phyloP scores from a whole-genome alignment of 2,797 vertebrate genomes.

The Anguilla obscura region DNA sequence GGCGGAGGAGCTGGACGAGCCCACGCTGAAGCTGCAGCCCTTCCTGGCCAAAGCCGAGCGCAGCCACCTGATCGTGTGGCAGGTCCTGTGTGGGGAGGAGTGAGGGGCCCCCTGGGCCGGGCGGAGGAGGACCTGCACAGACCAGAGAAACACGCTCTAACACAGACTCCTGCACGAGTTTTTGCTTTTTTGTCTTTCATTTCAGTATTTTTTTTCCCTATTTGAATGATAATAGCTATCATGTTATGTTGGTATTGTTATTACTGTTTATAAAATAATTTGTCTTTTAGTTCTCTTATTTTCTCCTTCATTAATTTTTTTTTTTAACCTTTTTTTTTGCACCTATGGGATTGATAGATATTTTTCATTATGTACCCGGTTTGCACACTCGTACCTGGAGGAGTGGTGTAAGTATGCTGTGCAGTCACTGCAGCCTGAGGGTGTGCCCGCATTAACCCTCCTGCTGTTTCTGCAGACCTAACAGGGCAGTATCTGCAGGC shows the following conservation, averaged over 20 bases:
- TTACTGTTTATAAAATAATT: constrained; percentile 41
- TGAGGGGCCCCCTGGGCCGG: not conserved
- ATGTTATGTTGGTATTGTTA: constrained; percentile 47
- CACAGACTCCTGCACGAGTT: constrained; percentile 58
- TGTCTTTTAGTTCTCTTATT: constrained; percentile 33
- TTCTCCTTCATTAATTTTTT: constrained; percentile 23
- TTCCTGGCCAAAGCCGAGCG: constrained; percentile 90
- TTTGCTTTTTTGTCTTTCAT: constrained; percentile 50
- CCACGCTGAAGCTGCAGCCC: constrained; percentile 84
- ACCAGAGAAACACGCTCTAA: constrained; percentile 31
- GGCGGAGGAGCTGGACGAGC: constrained; percentile 77
- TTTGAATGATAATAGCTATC: constrained; percentile 44
- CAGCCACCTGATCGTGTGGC: constrained; percentile 98
- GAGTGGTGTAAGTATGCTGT: constrained; percentile 1
- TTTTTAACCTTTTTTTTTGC: constrained; percentile 5
- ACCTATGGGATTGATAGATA: constrained; percentile 5
- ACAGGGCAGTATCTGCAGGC: not conserved
- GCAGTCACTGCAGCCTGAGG: not conserved
- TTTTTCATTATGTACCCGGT: constrained; percentile 13
- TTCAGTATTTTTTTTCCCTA: constrained; percentile 22
- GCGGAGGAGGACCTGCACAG: constrained; percentile 48
- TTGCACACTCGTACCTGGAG: not conserved
- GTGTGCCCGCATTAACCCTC: not conserved
- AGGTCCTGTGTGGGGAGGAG: constrained; percentile 79
- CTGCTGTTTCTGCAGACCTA: not conserved